Evolutionary conservation across 2,888 invertebrate genomes (phyloP).

Genomic region (Sesamia inferens): DNA sequence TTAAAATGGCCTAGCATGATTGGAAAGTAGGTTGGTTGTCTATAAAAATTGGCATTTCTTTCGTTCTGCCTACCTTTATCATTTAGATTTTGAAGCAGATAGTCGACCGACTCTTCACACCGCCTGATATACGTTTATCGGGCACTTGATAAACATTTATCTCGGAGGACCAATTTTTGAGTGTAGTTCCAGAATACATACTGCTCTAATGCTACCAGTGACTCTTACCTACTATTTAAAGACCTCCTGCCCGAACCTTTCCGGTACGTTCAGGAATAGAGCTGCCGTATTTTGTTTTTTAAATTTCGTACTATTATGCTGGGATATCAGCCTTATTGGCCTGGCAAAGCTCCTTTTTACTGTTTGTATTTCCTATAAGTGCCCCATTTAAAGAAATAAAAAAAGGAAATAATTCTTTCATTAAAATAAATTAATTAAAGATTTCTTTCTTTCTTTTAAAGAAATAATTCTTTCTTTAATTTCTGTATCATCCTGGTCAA

Average conservation of each 20-base stretch:
- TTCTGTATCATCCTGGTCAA: not conserved
- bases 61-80: not conserved
- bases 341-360: not conserved
- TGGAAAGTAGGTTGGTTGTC: conserved; percentile 36
- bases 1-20: conserved; percentile 10
- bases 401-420: too few species aligned
- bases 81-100: not conserved
- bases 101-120: too few species aligned
- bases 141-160: not conserved
- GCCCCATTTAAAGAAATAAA: not conserved
- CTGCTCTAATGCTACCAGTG: not conserved
- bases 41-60: not conserved
- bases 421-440: too few species aligned
- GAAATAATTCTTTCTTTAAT: not conserved
- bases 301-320: not conserved
- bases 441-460: too few species aligned
- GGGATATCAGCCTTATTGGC: too few species aligned
- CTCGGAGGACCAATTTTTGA: not conserved
- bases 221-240: not conserved
- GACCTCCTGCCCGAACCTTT: too few species aligned
- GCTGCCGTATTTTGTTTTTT: not conserved
- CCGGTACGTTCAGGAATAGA: not conserved
- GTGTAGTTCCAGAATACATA: not conserved
- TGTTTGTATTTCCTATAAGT: too few species aligned
- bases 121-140: too few species aligned